Evolutionary conservation across 2,888 invertebrate species (phyloP).

Genomic region (Merodon equestris): DNA sequence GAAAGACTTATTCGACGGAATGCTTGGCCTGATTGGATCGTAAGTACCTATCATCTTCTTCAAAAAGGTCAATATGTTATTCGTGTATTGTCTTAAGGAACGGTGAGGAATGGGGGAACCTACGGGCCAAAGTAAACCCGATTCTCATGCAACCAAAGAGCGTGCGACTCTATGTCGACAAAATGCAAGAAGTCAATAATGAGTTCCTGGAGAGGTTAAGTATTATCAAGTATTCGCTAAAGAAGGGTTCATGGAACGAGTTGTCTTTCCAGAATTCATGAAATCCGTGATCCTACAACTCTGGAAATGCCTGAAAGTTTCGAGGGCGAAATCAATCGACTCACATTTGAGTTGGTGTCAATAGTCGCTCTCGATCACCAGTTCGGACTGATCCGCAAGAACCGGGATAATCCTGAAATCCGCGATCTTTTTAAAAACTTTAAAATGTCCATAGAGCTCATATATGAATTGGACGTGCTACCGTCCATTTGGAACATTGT

Average conservation of each 20-base stretch:
- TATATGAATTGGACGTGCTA: slow-evolving; percentile 72
- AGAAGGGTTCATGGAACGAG: background rate
- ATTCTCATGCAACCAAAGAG: slow-evolving; percentile 82
- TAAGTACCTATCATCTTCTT: too few relatives aligned
- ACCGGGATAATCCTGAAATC: slow-evolving; percentile 70
- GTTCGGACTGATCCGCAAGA: slow-evolving; percentile 62
- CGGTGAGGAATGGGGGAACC: background rate
- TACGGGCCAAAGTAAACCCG: slow-evolving; percentile 83
- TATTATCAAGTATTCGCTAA: background rate
- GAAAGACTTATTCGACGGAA: slow-evolving; percentile 67
- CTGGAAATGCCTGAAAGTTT: slow-evolving; percentile 78
- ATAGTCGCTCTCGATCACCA: slow-evolving; percentile 75
- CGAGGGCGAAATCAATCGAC: slow-evolving; percentile 79
- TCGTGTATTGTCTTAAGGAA: background rate
- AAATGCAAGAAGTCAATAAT: slow-evolving; percentile 78
- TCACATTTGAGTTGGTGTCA: slow-evolving; percentile 81
- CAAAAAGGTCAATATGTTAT: background rate
- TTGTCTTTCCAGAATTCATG: slow-evolving; percentile 72
- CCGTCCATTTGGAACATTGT: slow-evolving; percentile 75
- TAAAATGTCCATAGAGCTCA: slow-evolving; percentile 37
- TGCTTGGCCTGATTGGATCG: slow-evolving; percentile 67
- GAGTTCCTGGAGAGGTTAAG: slow-evolving; percentile 64
- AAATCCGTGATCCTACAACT: slow-evolving; percentile 68
- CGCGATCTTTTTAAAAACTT: slow-evolving; percentile 69
- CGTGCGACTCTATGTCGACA: slow-evolving; percentile 79